These are phyloP conservation scores for Zoanthus sansibaricus DNA, from an alignment of 92 coral and sea anemone genomes.

Conservation along the genomic window DNA sequence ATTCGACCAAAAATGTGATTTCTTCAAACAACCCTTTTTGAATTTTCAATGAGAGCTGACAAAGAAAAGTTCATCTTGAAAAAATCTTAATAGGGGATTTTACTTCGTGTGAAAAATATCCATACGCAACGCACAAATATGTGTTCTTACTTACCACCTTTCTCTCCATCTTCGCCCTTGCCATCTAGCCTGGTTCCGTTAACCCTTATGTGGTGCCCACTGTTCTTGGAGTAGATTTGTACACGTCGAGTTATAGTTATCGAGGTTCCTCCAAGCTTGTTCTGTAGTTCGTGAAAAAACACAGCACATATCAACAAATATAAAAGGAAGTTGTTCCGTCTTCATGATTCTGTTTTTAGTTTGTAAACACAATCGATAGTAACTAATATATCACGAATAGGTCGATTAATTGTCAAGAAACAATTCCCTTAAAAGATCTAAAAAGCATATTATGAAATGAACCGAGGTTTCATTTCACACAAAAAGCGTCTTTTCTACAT, in stretches of 20 bases:
- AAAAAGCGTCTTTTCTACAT: not conserved
- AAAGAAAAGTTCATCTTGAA: not conserved
- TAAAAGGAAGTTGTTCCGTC: not conserved
- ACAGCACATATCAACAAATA: not conserved
- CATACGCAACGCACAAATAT: not conserved
- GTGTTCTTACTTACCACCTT: conserved; percentile 5
- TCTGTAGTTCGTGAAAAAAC: conserved; percentile 20
- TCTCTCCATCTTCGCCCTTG: conserved; percentile 20
- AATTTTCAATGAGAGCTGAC: not conserved
- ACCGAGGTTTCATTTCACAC: not conserved
- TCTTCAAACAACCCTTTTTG: not conserved
- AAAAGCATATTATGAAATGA: not conserved
- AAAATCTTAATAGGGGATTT: not conserved
- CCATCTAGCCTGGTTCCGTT: conserved; percentile 31
- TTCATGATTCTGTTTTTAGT: not conserved
- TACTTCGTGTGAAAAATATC: not conserved
- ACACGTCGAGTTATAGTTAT: conserved; percentile 28
- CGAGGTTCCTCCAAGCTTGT: conserved; percentile 8
- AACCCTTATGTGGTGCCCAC: conserved; percentile 27
- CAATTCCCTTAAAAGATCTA: not conserved
- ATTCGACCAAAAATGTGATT: not conserved
- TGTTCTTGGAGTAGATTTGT: conserved; percentile 38
- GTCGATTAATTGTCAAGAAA: not conserved
- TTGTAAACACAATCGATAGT: not conserved
- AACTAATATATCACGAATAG: not conserved